These are phyloP conservation scores for Podabrus alpinus DNA, from an alignment of 2,888 invertebrate genomes.

Conservation along the genomic window DNA sequence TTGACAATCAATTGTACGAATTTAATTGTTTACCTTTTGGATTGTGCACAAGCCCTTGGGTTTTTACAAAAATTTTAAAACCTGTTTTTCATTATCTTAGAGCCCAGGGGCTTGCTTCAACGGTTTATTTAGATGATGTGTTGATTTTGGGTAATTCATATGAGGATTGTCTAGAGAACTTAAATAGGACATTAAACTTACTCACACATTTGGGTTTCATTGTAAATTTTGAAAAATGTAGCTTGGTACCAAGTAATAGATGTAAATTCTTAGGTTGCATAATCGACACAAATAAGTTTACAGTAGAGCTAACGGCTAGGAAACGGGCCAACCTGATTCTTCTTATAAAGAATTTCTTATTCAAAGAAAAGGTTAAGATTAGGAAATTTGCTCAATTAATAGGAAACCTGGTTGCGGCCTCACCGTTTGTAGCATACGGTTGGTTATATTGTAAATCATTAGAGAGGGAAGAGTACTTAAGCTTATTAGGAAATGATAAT, in stretches of 20 bases:
- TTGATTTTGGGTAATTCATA: constrained; percentile 18
- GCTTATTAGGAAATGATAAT: constrained; percentile 3
- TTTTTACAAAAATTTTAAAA: constrained; percentile 32
- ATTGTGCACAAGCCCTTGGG: constrained; percentile 18
- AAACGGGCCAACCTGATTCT: too few species aligned
- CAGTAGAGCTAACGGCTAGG: too few species aligned
- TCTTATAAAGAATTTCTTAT: too few species aligned
- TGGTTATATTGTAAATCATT: constrained; percentile 29
- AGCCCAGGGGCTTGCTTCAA: constrained; percentile 10
- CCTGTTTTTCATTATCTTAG: constrained; percentile 16
- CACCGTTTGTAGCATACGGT: constrained; percentile 33
- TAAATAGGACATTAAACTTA: too few species aligned
- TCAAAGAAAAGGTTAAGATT: too few species aligned
- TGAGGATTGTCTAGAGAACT: constrained; percentile 4
- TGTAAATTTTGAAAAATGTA: constrained; percentile 18
- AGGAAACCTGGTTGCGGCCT: constrained; percentile 28
- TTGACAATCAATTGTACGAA: constrained; percentile 15
- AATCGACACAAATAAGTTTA: constrained; percentile 5
- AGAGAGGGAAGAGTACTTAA: constrained; percentile 27
- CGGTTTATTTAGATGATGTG: constrained; percentile 24
- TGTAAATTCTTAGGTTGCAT: constrained; percentile 17
- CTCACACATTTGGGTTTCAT: constrained; percentile 19
- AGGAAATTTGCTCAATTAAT: constrained; percentile 25
- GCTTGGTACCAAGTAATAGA: background rate
- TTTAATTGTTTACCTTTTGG: constrained; percentile 28